phyloP scores from a whole-genome alignment of 2,888 invertebrate species.

The Dichetophora obliterata region DNA sequence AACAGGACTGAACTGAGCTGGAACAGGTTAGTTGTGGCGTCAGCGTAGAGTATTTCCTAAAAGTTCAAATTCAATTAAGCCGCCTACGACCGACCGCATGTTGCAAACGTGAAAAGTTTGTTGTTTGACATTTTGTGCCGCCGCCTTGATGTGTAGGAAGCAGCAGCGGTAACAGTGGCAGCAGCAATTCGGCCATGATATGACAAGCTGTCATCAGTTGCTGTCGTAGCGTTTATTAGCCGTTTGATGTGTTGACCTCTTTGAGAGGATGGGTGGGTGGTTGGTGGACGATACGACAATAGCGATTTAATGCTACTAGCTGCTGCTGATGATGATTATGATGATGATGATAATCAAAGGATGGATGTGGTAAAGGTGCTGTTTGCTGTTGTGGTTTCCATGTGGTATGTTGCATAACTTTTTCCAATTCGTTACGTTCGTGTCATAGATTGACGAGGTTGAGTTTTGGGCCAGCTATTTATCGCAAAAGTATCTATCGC shows the following conservation, averaged over 20 bases:
- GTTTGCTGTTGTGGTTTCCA: not conserved
- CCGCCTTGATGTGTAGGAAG: not conserved
- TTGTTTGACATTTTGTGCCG: constrained; percentile 19
- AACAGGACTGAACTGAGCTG: not conserved
- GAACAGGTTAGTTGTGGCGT: not conserved
- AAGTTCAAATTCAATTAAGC: constrained; percentile 37
- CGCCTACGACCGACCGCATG: constrained; percentile 34
- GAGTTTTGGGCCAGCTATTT: not conserved
- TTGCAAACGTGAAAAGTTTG: constrained; percentile 34
- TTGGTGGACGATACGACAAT: not conserved
- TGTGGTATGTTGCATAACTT: not conserved
- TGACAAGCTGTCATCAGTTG: constrained; percentile 34
- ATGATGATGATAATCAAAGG: not conserved
- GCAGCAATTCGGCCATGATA: not conserved
- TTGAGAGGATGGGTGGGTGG: not conserved
- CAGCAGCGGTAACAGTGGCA: not conserved
- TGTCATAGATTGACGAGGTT: not conserved
- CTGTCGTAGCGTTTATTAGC: constrained; percentile 35
- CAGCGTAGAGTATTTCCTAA: not conserved
- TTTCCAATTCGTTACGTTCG: constrained; percentile 27
- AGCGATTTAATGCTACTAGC: not conserved
- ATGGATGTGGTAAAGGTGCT: not conserved
- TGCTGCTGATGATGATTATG: constrained; percentile 17
- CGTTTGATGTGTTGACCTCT: constrained; percentile 27
- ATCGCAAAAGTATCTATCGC: not conserved